phyloP scores from a whole-genome alignment of 1,140 invertebrate species.

The Alviniconcha marisindica region DNA sequence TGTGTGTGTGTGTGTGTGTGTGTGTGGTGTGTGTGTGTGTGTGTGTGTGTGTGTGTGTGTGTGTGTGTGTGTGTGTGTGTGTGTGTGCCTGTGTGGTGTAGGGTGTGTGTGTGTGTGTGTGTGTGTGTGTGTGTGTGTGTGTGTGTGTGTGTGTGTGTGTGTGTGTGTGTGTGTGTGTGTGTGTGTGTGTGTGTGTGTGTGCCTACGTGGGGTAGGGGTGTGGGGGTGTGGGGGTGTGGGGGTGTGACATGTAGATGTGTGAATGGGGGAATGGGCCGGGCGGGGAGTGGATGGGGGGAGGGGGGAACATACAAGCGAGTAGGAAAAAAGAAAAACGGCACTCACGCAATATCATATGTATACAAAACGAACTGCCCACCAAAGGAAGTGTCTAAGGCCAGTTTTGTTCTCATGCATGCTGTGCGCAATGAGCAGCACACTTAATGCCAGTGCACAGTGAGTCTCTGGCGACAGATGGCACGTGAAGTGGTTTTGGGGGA shows the following conservation, averaged over 20 bases:
- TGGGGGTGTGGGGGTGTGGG: background rate
- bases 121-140: background rate
- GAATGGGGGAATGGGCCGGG: too few relatives aligned
- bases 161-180: conserved; percentile 24
- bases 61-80: background rate
- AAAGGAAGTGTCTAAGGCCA: background rate
- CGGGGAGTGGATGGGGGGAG: too few relatives aligned
- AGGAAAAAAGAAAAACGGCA: conserved; percentile 1
- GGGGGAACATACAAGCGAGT: too few relatives aligned
- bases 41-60: background rate
- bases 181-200: background rate
- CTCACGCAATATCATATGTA: background rate
- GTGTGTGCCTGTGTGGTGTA: background rate
- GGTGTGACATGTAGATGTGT: background rate
- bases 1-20: too few relatives aligned
- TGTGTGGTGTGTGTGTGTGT: background rate
- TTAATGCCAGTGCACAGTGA: too few relatives aligned
- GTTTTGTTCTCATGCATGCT: background rate
- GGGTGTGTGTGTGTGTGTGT: background rate
- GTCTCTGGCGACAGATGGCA: too few relatives aligned
- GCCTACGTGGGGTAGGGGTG: background rate
- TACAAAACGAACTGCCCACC: too few relatives aligned
- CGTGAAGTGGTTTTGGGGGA: too few relatives aligned
- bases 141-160: conserved; percentile 16
- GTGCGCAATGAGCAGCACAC: too few relatives aligned